Evolutionary conservation across 2,797 vertebrate species (phyloP), one percentile per base, ranked within the genome.

Genomic region (Xyrichtys novacula): DNA sequence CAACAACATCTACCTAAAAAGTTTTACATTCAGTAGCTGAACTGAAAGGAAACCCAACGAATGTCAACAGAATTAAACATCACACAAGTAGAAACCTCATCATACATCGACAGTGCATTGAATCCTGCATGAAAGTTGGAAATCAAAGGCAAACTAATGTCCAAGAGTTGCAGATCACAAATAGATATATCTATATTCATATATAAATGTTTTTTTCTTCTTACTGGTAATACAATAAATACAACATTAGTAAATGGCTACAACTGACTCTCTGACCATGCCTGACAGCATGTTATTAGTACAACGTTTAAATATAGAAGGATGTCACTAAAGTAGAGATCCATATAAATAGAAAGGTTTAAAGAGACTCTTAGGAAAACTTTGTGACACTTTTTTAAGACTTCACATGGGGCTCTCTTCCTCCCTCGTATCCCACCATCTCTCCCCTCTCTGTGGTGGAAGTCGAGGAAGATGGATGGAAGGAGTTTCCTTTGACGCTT

Each of bases 211-310:
- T 80, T 89, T 43, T 74, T 78, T 85, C 71, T 91, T 85, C 80
- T 92, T 91, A 91, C 85, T 88, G 76, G 88, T 91, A 92, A 91
- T 92, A 93, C 92, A 93, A 92, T 93, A 91, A 85, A 91, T 92
- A 92, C 91, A 92, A 93, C 91, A 92, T 93, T 93, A 92, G 89
- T 93, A 92, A 92, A 93, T 90, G 91, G 91, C 90, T 90, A 93
- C 91, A 92, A 85, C 78, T 89, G 81, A 92, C 91, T 91, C 83
- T 88, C 84, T 52, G 59, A 89, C 84, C 89, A 89, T 91, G 91
- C 90, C 87, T 83, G 84, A 87, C 83, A 86, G 92, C 91, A 92
- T 93, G 91, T 91, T 88, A 91, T 92, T 92, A 93, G 88, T 92
- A 93, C 87, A 93, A 91, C 60, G 89, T 91, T 90, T 91, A 91